These are phyloP conservation scores for Catajapyx aquilonaris DNA, from an alignment of 1,140 invertebrate genomes.

Conservation along the genomic window DNA sequence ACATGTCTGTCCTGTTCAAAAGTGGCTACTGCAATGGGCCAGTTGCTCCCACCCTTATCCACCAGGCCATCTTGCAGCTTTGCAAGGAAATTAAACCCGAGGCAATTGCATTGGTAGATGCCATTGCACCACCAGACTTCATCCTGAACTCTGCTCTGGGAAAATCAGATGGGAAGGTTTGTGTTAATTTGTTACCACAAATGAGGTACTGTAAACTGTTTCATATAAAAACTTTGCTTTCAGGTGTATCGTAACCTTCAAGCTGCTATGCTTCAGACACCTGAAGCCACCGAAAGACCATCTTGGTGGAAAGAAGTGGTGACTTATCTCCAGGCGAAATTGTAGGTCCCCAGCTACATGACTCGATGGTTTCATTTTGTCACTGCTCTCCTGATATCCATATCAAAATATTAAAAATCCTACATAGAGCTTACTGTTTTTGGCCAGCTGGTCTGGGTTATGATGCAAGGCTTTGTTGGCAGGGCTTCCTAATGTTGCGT, in stretches of 20 bases:
- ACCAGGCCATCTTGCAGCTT: slow-evolving; percentile 36
- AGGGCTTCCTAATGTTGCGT: too few species aligned
- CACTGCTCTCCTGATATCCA: too few species aligned
- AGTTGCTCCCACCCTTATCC: slow-evolving; percentile 17
- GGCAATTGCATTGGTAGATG: slow-evolving; percentile 57
- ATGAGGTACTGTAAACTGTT: not conserved
- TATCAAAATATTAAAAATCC: too few species aligned
- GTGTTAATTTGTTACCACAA: slow-evolving; percentile 9
- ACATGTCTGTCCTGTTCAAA: slow-evolving; percentile 51
- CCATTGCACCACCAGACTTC: slow-evolving; percentile 70
- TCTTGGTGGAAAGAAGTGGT: slow-evolving; percentile 54
- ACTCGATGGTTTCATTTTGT: too few species aligned
- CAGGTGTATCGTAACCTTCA: slow-evolving; percentile 69
- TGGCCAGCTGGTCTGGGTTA: too few species aligned
- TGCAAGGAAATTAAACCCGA: slow-evolving; percentile 43
- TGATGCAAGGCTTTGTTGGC: too few species aligned
- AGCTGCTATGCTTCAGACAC: slow-evolving; percentile 42
- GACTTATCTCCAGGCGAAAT: not conserved
- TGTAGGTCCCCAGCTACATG: too few species aligned
- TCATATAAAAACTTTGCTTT: slow-evolving; percentile 12
- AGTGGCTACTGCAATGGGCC: slow-evolving; percentile 18
- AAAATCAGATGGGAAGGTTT: slow-evolving; percentile 55
- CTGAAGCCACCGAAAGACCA: slow-evolving; percentile 46
- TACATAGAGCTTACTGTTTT: too few species aligned
- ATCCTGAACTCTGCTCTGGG: slow-evolving; percentile 59